phyloP scores from a whole-genome alignment of 2,113 vertebrate genomes.

The Trinectes maculatus region DNA sequence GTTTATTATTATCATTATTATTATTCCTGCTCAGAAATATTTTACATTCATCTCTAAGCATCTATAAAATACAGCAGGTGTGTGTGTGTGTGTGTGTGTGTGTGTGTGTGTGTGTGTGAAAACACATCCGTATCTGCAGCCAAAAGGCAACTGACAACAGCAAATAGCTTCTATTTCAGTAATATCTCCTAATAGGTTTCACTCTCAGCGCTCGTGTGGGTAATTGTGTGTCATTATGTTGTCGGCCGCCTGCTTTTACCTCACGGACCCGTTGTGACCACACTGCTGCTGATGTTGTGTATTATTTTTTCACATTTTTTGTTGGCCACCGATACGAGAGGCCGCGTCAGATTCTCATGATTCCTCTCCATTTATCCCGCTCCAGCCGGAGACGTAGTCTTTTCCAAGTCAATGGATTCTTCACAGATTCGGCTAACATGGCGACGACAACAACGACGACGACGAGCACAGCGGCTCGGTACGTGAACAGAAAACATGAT shows the following conservation, averaged over 20 bases:
- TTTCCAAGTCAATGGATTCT: constrained; percentile 32
- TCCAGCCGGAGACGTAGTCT: background rate
- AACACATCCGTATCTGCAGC: constrained; percentile 6
- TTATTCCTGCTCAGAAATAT: background rate
- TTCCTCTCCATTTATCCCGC: constrained; percentile 5
- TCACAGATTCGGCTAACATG: background rate
- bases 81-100: background rate
- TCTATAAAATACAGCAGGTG: background rate
- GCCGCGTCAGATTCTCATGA: background rate
- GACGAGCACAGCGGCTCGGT: background rate
- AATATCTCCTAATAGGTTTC: constrained; percentile 45
- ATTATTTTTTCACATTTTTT: no score
- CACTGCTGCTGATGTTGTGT: background rate
- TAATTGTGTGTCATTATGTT: constrained; percentile 55
- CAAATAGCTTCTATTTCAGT: constrained; percentile 61
- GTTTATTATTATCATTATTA: background rate
- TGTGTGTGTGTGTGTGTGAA: background rate
- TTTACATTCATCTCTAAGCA: background rate
- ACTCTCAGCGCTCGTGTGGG: constrained; percentile 48
- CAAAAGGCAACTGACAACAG: background rate
- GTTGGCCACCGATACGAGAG: background rate
- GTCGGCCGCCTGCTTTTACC: constrained; percentile 32
- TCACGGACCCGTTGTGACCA: background rate
- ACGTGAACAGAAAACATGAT: no score
- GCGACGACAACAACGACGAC: background rate